Evolutionary conservation across 2,888 invertebrate species (phyloP).

Genomic region (Muschampia staudingeri): DNA sequence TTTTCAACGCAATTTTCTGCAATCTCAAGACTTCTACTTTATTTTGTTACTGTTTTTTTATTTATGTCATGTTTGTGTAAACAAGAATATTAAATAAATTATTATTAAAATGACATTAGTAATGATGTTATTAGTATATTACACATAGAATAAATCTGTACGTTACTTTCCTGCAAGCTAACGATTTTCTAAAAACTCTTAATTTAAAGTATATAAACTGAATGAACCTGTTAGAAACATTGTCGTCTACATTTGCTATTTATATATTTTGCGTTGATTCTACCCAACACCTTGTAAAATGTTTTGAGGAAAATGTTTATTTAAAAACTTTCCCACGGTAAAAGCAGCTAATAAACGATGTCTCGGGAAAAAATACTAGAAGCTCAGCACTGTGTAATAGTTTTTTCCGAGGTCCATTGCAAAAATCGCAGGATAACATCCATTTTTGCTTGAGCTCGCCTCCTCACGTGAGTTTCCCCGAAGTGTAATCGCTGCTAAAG

Average conservation of each 20-base stretch:
- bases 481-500: background rate
- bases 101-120: too few relatives aligned
- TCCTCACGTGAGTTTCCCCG: conserved; percentile 31
- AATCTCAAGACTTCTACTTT: too few relatives aligned
- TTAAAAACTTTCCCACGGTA: conserved; percentile 46
- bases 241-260: background rate
- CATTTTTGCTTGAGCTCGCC: conserved; percentile 60
- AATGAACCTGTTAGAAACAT: background rate
- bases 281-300: background rate
- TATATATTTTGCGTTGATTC: background rate
- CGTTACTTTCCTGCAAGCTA: too few relatives aligned
- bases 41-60: too few relatives aligned
- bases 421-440: conserved; percentile 68
- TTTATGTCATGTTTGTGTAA: too few relatives aligned
- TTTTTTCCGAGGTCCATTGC: conserved; percentile 69
- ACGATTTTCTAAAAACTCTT: background rate
- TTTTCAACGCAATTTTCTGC: too few relatives aligned
- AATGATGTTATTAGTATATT: too few relatives aligned
- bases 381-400: conserved; percentile 71
- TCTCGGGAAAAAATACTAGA: conserved; percentile 68
- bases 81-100: too few relatives aligned
- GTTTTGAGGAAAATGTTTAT: conserved; percentile 28
- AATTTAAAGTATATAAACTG: background rate
- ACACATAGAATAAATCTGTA: too few relatives aligned
- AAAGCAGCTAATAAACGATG: conserved; percentile 65